phyloP scores from a whole-genome alignment of 30 jellyfish, hydroid and myxozoan species.

The Mastigias papua region DNA sequence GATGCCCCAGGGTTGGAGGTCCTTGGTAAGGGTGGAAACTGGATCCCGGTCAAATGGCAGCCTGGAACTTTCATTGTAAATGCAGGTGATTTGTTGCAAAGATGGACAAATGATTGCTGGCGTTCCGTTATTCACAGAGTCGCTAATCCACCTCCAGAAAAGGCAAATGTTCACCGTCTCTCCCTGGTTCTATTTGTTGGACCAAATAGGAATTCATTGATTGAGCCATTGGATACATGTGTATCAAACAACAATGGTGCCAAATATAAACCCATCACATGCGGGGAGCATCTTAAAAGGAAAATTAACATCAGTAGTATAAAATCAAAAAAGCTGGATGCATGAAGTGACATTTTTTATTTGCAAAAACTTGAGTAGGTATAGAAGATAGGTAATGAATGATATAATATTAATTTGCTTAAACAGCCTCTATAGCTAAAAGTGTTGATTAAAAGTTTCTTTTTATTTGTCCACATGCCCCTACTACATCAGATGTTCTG shows the following conservation, averaged over 20 bases:
- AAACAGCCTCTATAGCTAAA: no score
- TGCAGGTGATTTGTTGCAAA: constrained; percentile 68
- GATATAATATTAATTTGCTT: no score
- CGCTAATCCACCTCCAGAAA: constrained; percentile 63
- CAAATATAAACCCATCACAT: constrained; percentile 57
- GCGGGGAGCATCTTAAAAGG: constrained; percentile 65
- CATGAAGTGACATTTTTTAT: neutral
- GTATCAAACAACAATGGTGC: constrained; percentile 34
- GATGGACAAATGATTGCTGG: constrained; percentile 84
- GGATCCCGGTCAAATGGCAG: constrained; percentile 54
- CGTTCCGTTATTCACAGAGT: constrained; percentile 75
- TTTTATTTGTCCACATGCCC: no score
- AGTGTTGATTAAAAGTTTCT: no score
- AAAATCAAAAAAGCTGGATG: neutral
- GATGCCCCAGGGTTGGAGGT: constrained; percentile 74
- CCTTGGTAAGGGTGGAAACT: constrained; percentile 36
- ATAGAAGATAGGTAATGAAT: no score
- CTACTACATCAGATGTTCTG: no score
- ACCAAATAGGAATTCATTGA: constrained; percentile 64
- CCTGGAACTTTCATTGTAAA: constrained; percentile 62
- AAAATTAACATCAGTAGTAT: constrained; percentile 56
- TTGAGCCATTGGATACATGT: constrained; percentile 56
- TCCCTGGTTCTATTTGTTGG: constrained; percentile 73
- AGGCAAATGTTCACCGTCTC: constrained; percentile 51
- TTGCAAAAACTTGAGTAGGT: neutral